phyloP scores from a whole-genome alignment of 2,888 invertebrate genomes.

The Exephanes ischioxanthus region DNA sequence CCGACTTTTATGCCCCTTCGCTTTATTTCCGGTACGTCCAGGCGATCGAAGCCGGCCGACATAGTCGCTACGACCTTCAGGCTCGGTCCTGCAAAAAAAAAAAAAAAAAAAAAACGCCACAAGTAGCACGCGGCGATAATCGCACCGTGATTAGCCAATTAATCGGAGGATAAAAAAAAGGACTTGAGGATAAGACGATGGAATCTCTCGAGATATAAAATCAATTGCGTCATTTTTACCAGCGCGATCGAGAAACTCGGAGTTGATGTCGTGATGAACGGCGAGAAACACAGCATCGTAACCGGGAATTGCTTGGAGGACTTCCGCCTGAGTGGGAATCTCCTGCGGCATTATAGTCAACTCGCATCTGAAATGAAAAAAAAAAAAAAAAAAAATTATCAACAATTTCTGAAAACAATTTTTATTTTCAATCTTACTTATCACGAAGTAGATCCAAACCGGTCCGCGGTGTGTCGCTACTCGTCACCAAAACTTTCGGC shows the following conservation, averaged over 20 bases:
- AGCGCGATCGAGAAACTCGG: conserved; percentile 88
- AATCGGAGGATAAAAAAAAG: background rate
- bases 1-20: conserved; percentile 91
- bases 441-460: conserved; percentile 84
- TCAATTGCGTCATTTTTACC: conserved; percentile 83
- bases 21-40: conserved; percentile 91
- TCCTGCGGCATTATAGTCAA: conserved; percentile 77
- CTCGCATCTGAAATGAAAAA: conserved; percentile 74
- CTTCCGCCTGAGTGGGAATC: conserved; percentile 70
- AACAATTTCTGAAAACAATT: background rate
- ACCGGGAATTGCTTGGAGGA: conserved; percentile 76
- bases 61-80: conserved; percentile 92
- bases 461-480: conserved; percentile 84
- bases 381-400: background rate
- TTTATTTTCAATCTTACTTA: conserved; percentile 77
- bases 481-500: conserved; percentile 85
- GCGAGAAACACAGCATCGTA: conserved; percentile 79
- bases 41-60: conserved; percentile 95
- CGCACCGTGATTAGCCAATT: background rate
- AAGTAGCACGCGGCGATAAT: background rate
- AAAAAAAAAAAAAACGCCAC: conserved; percentile 48
- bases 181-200: background rate
- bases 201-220: background rate
- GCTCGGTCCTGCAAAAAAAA: conserved; percentile 87
- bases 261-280: conserved; percentile 82